A percentile compares a stretch with the other conserved stretches of the same genome.
Evolutionary conservation across 2,888 invertebrate genomes (phyloP).

Genomic region (Pocota personata): DNA sequence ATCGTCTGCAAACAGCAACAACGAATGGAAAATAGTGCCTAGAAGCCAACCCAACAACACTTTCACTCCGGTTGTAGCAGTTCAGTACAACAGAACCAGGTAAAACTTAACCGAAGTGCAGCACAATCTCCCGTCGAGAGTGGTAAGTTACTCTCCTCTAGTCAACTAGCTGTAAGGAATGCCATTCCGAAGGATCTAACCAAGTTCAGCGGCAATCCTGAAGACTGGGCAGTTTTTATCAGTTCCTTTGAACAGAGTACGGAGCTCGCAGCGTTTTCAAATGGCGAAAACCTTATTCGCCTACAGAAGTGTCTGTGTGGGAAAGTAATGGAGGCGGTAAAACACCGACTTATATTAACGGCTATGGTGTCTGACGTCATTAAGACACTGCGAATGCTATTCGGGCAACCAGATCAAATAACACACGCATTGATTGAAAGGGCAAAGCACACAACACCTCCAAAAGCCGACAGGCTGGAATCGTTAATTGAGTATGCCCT

Average conservation of each 20-base stretch:
- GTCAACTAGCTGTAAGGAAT: slow-evolving; percentile 15
- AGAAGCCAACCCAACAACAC: neutral
- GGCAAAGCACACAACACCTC: slow-evolving; percentile 12
- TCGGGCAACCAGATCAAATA: slow-evolving; percentile 16
- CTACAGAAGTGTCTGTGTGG: slow-evolving; percentile 12
- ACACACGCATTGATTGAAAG: no score
- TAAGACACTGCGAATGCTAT: slow-evolving; percentile 18
- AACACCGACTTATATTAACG: slow-evolving; percentile 16
- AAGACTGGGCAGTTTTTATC: slow-evolving; percentile 29
- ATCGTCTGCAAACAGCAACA: no score
- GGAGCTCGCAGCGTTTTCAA: neutral
- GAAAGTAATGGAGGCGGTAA: slow-evolving; percentile 22
- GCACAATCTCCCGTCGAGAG: neutral
- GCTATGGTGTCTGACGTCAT: slow-evolving; percentile 22
- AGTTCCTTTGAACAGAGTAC: slow-evolving; percentile 31
- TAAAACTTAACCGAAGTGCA: neutral
- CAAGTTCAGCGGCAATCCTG: slow-evolving; percentile 14
- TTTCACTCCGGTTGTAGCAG: neutral
- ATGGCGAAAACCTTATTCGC: slow-evolving; percentile 23
- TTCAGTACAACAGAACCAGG: neutral
- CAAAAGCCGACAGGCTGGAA: slow-evolving; percentile 2
- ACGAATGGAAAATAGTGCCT: neutral
- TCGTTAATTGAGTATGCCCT: slow-evolving; percentile 21
- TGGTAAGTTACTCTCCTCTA: neutral
- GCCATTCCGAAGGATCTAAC: no score